Conservation (phyloP, 1,140 invertebrate genomes). For the Lordiphosa collinella region DNA sequence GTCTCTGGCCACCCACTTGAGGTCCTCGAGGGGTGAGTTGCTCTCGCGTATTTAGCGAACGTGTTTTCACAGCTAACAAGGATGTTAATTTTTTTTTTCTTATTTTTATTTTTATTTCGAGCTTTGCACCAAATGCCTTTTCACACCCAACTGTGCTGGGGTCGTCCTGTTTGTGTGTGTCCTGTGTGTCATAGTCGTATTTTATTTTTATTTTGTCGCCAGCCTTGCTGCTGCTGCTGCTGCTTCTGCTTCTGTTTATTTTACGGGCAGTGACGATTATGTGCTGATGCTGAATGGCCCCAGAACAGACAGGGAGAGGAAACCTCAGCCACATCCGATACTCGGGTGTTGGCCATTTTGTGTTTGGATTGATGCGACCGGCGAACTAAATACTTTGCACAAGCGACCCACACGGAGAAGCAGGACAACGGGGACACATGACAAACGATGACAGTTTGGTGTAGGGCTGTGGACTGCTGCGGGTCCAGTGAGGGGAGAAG, state of each 20-base stretch:
- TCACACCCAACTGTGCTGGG: constrained; percentile 61
- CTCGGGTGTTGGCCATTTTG: constrained; percentile 67
- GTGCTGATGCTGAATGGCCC: constrained; percentile 23
- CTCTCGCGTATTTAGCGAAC: constrained; percentile 70
- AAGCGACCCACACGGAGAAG: constrained; percentile 35
- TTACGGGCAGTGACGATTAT: constrained; percentile 72
- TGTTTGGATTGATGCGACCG: constrained; percentile 76
- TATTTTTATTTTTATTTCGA: constrained; percentile 63
- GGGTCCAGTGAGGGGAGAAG: background rate
- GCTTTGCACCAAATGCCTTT: constrained; percentile 75
- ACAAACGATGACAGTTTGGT: constrained; percentile 69
- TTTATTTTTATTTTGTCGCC: constrained; percentile 76
- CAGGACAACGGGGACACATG: constrained; percentile 57
- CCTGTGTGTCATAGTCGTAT: constrained; percentile 32
- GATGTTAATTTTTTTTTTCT: constrained; percentile 70
- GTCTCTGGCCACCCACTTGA: constrained; percentile 48
- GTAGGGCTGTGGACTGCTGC: background rate
- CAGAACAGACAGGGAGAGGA: constrained; percentile 34
- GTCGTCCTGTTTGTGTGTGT: constrained; percentile 23
- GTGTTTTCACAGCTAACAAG: constrained; percentile 78
- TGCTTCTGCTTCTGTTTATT: constrained; percentile 71
- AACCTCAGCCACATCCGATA: constrained; percentile 77
- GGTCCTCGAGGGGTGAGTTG: constrained; percentile 35
- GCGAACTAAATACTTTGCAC: constrained; percentile 73
- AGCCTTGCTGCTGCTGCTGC: constrained; percentile 25